phyloP scores from a whole-genome alignment of 2,797 vertebrate species.

The Euphonia xanthogaster region DNA sequence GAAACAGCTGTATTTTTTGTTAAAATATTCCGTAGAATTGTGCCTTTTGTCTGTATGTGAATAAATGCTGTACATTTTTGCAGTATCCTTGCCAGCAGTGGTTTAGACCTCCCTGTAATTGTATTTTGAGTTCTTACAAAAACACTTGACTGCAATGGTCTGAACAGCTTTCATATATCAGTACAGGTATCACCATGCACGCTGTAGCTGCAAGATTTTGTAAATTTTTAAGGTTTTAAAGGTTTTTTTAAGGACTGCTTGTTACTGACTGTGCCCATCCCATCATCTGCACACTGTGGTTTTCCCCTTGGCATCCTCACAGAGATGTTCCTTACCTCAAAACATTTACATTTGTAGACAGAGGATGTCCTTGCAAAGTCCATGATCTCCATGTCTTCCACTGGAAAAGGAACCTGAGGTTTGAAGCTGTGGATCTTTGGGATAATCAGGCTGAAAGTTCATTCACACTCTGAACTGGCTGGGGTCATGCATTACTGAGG shows the following conservation, averaged over 20 bases:
- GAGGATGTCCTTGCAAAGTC: neutral
- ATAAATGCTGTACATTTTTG: constrained; percentile 88
- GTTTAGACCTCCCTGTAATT: neutral
- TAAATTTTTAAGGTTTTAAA: neutral
- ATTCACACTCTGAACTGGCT: neutral
- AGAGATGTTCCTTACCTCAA: neutral
- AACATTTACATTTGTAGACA: neutral
- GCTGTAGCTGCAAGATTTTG: neutral
- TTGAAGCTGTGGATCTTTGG: neutral
- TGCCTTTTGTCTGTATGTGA: constrained; percentile 87
- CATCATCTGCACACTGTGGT: neutral
- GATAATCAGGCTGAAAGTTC: neutral
- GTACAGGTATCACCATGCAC: neutral
- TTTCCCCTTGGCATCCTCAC: neutral
- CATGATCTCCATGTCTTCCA: fast-evolving
- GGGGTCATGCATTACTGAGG: neutral
- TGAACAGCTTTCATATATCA: neutral
- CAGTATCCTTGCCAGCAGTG: constrained; percentile 62
- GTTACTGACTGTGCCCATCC: neutral
- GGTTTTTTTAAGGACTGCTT: neutral
- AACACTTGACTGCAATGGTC: neutral
- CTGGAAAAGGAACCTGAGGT: neutral
- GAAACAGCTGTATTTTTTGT: constrained; percentile 86
- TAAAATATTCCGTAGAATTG: constrained; percentile 84
- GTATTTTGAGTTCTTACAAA: neutral